phyloP scores from a whole-genome alignment of 2,797 vertebrate species.

The Acropternis orthonyx region DNA sequence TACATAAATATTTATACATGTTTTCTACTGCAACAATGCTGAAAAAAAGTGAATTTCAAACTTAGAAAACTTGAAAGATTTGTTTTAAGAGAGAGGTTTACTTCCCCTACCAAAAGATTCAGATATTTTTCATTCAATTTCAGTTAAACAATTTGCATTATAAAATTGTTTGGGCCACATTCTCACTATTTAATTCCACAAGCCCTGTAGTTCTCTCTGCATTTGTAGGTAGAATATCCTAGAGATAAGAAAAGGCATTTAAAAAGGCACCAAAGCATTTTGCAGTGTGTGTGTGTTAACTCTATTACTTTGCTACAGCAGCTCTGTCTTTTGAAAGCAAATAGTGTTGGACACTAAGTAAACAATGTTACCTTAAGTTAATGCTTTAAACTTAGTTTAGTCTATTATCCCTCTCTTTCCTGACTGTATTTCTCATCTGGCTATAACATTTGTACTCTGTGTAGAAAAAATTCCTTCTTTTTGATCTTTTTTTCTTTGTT shows the following conservation, averaged over 20 bases:
- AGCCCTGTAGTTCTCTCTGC: neutral
- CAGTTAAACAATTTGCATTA: neutral
- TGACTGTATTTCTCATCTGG: neutral
- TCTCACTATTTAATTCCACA: neutral
- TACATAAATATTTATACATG: neutral
- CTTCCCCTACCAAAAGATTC: neutral
- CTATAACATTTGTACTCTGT: neutral
- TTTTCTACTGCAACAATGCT: neutral
- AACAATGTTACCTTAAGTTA: neutral
- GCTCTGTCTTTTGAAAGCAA: neutral
- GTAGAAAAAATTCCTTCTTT: neutral
- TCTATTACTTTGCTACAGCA: neutral
- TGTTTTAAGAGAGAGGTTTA: neutral
- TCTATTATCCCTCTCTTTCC: neutral
- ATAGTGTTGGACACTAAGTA: neutral
- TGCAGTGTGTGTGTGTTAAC: neutral
- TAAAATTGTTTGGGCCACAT: neutral
- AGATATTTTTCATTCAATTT: neutral
- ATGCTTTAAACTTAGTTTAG: neutral
- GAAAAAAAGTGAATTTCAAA: neutral
- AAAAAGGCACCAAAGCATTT: neutral
- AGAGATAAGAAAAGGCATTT: neutral
- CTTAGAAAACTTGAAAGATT: neutral
- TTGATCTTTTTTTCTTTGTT: neutral
- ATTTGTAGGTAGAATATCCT: neutral